Base-by-base conservation (phyloP, 2,113 vertebrate species). In the Empidonax alnorum region DNA sequence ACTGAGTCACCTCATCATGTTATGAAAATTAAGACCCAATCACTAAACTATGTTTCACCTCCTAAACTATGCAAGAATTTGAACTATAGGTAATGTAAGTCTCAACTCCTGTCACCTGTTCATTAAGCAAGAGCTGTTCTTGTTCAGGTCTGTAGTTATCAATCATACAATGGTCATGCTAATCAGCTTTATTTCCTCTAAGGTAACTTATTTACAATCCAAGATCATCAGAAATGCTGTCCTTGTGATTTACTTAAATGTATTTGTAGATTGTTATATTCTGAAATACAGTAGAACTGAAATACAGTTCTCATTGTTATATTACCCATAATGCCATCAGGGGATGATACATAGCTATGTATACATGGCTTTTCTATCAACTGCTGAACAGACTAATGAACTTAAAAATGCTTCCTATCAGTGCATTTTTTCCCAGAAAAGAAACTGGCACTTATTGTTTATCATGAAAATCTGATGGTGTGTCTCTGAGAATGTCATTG, bases 401-500 rank as follows among this genome's bases (percentile, higher is more conserved):
- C 71, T 87, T 84, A 46, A 89, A 96, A 92, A 91, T 83, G 78
- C 71, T 95, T 96, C 79, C 33, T 84, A 65, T 86, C 50, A 68
- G 14, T 91, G 72, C 76, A 74, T 22, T 91, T 95, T 93, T 80
- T 9, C 27, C 18, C 89, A 97, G 81, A 95, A 94, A 94, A 76
- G 59, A 95, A 93, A 83, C 86, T 87, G 56, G 63, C 90, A 83
- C 74, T 97, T 96, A 93, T 28, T 97, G 95, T 96, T 98, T 97
- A 96, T 97, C 91, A 89, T 94, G 68, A 95, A 92, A 84, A 15
- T 97, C 84, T 91, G 95, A 96, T 94, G 82, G 83, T 85, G 41
- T 86, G 91, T 91, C 96, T 97, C 96, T 92, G 83, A 97, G 93
- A 97, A 98, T 95, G 94, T 94, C 95, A 96, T 94, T 96, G 90